These are phyloP conservation scores for Aphidoletes aphidimyza DNA, from an alignment of 2,888 invertebrate genomes.

Conservation along the genomic window DNA sequence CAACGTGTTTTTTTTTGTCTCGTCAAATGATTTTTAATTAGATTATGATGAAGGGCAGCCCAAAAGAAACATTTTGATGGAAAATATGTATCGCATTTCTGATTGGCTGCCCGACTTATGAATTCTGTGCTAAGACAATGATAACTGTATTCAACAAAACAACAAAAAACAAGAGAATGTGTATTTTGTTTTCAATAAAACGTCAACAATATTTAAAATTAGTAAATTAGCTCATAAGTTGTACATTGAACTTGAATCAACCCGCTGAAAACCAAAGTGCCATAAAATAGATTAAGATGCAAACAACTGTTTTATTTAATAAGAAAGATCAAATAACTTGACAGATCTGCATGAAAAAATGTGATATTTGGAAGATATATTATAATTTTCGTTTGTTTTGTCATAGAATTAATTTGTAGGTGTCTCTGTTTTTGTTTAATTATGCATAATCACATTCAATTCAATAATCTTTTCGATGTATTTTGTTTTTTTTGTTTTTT, in stretches of 20 bases:
- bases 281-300: not conserved
- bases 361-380: conserved; percentile 34
- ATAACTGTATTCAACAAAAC: no score
- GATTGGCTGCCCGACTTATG: no score
- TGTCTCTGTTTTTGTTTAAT: not conserved
- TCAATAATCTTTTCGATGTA: not conserved
- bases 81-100: no score
- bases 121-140: no score
- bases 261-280: conserved; percentile 54
- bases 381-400: no score
- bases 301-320: not conserved
- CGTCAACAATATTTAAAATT: not conserved
- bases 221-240: not conserved
- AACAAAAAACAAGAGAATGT: no score
- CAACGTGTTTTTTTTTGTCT: not conserved
- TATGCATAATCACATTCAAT: conserved; percentile 9
- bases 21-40: no score
- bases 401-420: not conserved
- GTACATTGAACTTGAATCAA: conserved; percentile 53
- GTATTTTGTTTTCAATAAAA: not conserved
- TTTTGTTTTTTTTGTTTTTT: no score
- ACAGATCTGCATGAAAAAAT: not conserved
- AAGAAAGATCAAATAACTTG: not conserved
- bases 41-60: no score
- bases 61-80: no score